A percentile compares a stretch with the other conserved stretches of the same genome.
phyloP scores from a whole-genome alignment of 1,140 invertebrate genomes.

The Polyergus mexicanus region DNA sequence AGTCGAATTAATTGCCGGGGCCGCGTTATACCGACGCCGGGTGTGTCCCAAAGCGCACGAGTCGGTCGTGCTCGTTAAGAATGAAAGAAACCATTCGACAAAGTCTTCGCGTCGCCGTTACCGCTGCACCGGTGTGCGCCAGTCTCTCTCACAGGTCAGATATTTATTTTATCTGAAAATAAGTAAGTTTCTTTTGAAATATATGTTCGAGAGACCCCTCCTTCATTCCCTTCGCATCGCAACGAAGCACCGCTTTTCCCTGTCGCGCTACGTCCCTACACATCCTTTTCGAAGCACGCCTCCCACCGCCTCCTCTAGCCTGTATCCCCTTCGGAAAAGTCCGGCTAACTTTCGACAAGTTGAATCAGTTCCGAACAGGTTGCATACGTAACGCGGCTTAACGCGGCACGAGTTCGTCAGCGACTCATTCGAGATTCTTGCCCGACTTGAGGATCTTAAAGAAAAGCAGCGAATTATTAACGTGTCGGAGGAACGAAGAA shows the following conservation, averaged over 20 bases:
- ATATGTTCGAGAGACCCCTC: conserved; percentile 34
- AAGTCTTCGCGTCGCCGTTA: conserved; percentile 18
- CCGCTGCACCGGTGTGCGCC: conserved; percentile 1
- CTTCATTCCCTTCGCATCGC: conserved; percentile 22
- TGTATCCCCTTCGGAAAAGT: conserved; percentile 40
- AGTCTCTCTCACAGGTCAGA: conserved; percentile 58
- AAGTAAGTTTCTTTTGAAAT: conserved; percentile 76
- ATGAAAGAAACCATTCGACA: conserved; percentile 78
- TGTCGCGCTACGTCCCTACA: not conserved
- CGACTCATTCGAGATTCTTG: conserved; percentile 60
- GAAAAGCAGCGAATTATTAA: conserved; percentile 53
- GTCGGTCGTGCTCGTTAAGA: conserved; percentile 71
- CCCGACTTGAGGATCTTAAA: conserved; percentile 10
- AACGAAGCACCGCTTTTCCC: conserved; percentile 25
- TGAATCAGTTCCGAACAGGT: conserved; percentile 61
- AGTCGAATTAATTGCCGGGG: conserved; percentile 66
- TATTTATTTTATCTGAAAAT: conserved; percentile 76
- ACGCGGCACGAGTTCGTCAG: conserved; percentile 42
- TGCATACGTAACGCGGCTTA: conserved; percentile 59
- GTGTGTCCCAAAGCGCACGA: conserved; percentile 33
- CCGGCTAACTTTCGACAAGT: conserved; percentile 62
- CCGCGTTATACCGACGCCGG: conserved; percentile 49
- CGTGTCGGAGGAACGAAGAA: not conserved
- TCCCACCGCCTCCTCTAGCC: too few relatives aligned
- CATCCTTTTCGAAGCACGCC: not conserved